Base-by-base conservation (phyloP, 2,113 vertebrate species). In the Oreochromis niloticus region DNA sequence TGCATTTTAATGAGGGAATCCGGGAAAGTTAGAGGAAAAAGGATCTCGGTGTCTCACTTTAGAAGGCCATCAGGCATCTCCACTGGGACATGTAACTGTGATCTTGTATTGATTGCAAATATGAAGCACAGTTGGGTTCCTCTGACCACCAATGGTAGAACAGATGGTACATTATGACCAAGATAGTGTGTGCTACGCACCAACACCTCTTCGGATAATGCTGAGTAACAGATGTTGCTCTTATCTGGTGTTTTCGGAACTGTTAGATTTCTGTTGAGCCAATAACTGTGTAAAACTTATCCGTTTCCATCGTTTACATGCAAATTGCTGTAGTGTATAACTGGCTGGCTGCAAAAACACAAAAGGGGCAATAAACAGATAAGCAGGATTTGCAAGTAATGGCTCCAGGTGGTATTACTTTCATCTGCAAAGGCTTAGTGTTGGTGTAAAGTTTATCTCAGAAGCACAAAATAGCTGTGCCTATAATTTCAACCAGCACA, bases 181-280 rank as follows among this genome's bases (percentile, higher is more conserved):
- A 84, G 85, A 89, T 32, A 8, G 73, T 80, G 56, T 75, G 85
- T 24, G 85, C 78, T 55, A 63, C 78, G 85, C 52, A 85, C 52
- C 59, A 78, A 78, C 92, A 92, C 87, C 88, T 92, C 87, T 66
- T 86, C n/a, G 50, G 68, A 92, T 75, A 54, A 56, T 80, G 61
- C 82, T 27, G 73, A 90, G 68, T 84, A 94, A 87, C 95, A 95
- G 92, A 95, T 93, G 92, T 89, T 90, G 81, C 82, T 87, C 75
- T 93, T 96, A 95, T 94, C 93, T 90, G 79, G 43, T 6, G 34
- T 63, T 43, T 75, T 85, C 90, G 83, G 80, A 78, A 5, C 81
- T 52, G 89, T 86, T 86, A 66, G 24, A 87, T 63, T 91, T 91
- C 85, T 89, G 92, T 89, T 94, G 79, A 79, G 87, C 86, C 81